phyloP scores from a whole-genome alignment of 2,888 invertebrate species.

The Acanthosepion lycidas region DNA sequence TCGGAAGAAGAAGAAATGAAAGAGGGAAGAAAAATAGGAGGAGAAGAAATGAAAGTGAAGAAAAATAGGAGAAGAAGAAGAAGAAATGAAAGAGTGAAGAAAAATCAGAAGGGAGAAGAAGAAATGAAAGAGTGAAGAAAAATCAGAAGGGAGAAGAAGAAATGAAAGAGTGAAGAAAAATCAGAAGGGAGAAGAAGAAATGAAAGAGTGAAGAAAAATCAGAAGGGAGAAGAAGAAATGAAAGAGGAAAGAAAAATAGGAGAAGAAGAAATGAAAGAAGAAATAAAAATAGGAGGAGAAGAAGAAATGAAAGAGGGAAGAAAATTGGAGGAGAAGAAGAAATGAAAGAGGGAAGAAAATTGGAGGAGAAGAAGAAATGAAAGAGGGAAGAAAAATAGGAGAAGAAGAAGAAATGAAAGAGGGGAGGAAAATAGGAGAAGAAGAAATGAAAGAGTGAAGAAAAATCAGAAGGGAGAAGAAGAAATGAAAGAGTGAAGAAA shows the following conservation, averaged over 20 bases:
- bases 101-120: neutral
- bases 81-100: neutral
- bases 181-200: neutral
- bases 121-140: neutral
- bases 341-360: too few species aligned
- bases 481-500: too few species aligned
- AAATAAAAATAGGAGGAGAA: too few species aligned
- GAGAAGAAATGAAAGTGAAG: neutral
- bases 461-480: too few species aligned
- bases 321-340: too few species aligned
- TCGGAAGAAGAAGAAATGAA: neutral
- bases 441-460: too few species aligned
- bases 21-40: neutral
- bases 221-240: neutral
- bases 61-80: neutral
- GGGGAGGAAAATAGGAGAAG: too few species aligned
- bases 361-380: too few species aligned
- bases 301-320: too few species aligned
- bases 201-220: neutral
- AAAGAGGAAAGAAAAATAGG: neutral
- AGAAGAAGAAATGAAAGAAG: too few species aligned
- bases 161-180: neutral
- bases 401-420: too few species aligned
- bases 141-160: neutral
- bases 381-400: too few species aligned